Base-by-base conservation (phyloP, 2,888 invertebrate genomes). In the Rugalucina vietnamica region DNA sequence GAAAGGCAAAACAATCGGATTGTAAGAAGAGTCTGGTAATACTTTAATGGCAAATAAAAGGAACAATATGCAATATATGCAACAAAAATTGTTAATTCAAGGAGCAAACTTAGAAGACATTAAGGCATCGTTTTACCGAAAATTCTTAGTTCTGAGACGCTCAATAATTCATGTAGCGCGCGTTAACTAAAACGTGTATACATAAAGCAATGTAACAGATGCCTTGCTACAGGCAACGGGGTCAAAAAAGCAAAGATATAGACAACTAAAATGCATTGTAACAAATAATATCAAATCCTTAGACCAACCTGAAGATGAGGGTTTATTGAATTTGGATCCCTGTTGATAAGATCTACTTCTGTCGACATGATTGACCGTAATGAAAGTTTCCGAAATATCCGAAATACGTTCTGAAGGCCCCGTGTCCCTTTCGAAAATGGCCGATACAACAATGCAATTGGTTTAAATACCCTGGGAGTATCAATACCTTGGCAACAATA, bases 261-360 rank as follows among this genome's bases (percentile, higher is more conserved):
- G 18, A 43, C 43, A 43, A 43, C 8, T 18, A 43, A 43, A 43
- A 18, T 18, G 43, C 43, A 43, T 43, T 43, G 43, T 43, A 12
- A 43, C 43, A 43, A 18, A 43, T 18, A 43, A 8, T 12, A 43
- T 18, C 43, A 43, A 18, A 12, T 12, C 18, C 43, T 8, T 43
- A 43, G 8, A 12, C 43, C 18, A 43, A 97, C 97, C 96, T 97
- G 97, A 60, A 97, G 95, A 94, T 97, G 97, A 85, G 96, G 96
- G 92, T 97, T 97, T 87, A 97, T 94, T 86, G 95, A 96, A 90
- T 97, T 97, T 0, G 97, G 97, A 92, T 97, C 97, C 84, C 97
- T 94, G 91, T 97, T 97, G 90, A 97, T 96, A 83, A 97, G 94
- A 79, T 96, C 96, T 34, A 65, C 3, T 12, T 32, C 34, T 3